Evolutionary conservation across 2,888 invertebrate genomes (phyloP), one percentile per base, ranked within the genome.

Genomic region (Parthenolecanium corni): DNA sequence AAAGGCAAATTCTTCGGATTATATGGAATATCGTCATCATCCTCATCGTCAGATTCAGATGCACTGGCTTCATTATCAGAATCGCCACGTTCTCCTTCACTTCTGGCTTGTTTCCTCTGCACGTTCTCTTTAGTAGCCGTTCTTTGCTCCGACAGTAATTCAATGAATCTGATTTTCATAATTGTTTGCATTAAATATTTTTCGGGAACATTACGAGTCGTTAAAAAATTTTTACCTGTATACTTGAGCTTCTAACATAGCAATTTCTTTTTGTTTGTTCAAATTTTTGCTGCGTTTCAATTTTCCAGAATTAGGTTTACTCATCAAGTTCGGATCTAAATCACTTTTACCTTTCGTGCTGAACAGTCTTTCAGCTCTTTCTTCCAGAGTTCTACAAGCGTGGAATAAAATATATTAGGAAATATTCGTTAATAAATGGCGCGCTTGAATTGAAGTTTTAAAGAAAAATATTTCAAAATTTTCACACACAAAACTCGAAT

Each of bases 1-100:
- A 99, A 82, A 0, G 98, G 98, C 63, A 99, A 77, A 77, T 99
- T 99, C 76, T 99, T 99, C 0, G 98, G 98, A 77, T 99, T 99
- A 74, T 98, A 98, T 0, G 97, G 97, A 36, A 97, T 77, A 67
- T 94, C 91, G 68, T 92, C 91, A 65, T 84, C 83, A 69, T 90
- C 90, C 65, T 93, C 89, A 67, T 79, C 79, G 51, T 89, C 88
- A 52, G 85, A 86, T 67, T 83, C 83, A 53, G 80, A 79, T 3
- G 81, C 91, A 69, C 89, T 89, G 54, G 86, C 90, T 69, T 93
- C 92, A 21, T 84, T 89, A 72, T 91, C 91, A 53, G 90, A 91
- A 72, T 94, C 92, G 66, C 93, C 89, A 0, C 92, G 78, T 75
- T 94, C 93, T 6, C 91, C 93, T 44, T 90, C 92, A 0, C 92